Evolutionary conservation across 2,888 invertebrate genomes (phyloP), one percentile per base, ranked within the genome.

Genomic region (Bimastos eiseni): DNA sequence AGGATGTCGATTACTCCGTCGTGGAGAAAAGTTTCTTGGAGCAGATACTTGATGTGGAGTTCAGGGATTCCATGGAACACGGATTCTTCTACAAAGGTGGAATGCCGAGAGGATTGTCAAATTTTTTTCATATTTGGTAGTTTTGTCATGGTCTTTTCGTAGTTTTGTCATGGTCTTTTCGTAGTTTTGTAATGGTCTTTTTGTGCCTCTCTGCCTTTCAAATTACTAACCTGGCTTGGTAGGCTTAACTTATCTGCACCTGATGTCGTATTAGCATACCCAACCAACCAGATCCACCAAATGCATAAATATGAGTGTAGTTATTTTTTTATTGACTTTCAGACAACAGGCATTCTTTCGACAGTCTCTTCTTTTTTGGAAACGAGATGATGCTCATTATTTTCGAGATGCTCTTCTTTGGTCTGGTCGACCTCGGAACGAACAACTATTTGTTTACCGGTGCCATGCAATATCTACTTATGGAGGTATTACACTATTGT

Each of bases 1-100:
- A 96, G 93, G 97, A 97, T 92, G 95, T 97, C 93, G 97, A 97
- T 94, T 97, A 97, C 93, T 96, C 96, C 55, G 96, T 97, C 3
- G 96, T 96, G 92, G 97, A 97, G 92, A 97, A 96, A 94, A 95
- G 96, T 95, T 93, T 95, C 33, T 90, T 95, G 38, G 95, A 95
- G 91, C 94, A 93, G 89, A 92, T 95, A 33, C 93, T 95, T 92
- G 93, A 94, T 91, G 93, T 94, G 41, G 95, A 95, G 92, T 95
- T 95, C 92, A 91, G 94, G 83, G 94, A 94, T 89, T 90, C 93
- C 8, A 90, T 93, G 21, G 93, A 93, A 21, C 96, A 96, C 36
- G 96, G 96, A 93, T 95, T 96, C 83, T 95, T 96, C 83, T 96
- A 96, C 93, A 96, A 96, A 93, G 97, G 96, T 96, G 86, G 70